Conservation (phyloP, 2,888 invertebrate genomes). For the Luperina nickerlii region DNA sequence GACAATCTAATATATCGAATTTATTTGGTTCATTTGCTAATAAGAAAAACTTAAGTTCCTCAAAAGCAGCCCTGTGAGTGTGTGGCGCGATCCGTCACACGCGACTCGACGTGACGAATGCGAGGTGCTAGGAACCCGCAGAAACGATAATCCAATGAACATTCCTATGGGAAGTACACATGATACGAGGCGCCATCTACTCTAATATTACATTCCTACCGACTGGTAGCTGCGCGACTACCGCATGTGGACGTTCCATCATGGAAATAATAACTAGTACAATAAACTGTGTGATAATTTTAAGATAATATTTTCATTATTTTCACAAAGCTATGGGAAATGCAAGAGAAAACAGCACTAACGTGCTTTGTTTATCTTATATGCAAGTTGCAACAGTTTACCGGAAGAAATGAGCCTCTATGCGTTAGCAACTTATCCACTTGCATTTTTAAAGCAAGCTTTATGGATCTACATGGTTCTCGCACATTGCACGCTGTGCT, state of each 20-base stretch:
- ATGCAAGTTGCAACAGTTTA: constrained; percentile 27
- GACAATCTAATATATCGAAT: not conserved
- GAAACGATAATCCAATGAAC: constrained; percentile 66
- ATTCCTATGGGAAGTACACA: constrained; percentile 62
- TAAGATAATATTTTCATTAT: constrained; percentile 23
- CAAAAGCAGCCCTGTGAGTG: constrained; percentile 54
- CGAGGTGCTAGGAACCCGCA: constrained; percentile 52
- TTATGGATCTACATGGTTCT: constrained; percentile 5
- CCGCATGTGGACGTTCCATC: constrained; percentile 48
- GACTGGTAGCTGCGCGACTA: constrained; percentile 20
- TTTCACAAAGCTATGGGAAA: constrained; percentile 15
- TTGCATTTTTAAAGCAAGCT: constrained; percentile 30
- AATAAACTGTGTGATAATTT: constrained; percentile 35
- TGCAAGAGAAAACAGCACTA: constrained; percentile 5
- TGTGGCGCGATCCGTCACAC: constrained; percentile 66
- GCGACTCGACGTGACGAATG: constrained; percentile 70
- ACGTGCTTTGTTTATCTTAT: constrained; percentile 15
- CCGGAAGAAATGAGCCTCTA: constrained; percentile 22
- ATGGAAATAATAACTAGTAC: constrained; percentile 35
- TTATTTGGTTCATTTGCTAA: not conserved
- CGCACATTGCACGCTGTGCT: not conserved
- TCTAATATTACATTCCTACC: constrained; percentile 64
- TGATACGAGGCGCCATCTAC: constrained; percentile 55
- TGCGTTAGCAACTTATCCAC: constrained; percentile 8
- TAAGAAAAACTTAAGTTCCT: not conserved